phyloP scores from a whole-genome alignment of 2,113 vertebrate genomes.

The Meleagris gallopavo region DNA sequence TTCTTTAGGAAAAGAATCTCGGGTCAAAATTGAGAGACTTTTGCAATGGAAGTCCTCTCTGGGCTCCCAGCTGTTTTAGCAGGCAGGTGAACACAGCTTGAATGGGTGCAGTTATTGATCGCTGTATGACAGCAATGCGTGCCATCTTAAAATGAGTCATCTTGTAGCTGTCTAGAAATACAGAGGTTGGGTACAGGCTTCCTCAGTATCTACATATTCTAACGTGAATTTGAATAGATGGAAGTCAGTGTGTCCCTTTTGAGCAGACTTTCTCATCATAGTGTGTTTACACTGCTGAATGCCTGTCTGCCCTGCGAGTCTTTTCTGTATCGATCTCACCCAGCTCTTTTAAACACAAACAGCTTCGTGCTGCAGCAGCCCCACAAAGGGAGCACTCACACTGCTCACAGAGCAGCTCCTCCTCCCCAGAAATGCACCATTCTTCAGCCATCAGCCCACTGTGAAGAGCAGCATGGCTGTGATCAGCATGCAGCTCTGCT shows the following conservation, averaged over 20 bases:
- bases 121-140: background rate
- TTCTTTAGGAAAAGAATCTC: background rate
- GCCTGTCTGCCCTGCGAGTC: rapidly evolving
- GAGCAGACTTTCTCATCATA: background rate
- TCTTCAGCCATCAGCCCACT: background rate
- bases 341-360: slow-evolving; percentile 50
- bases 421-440: slow-evolving; percentile 24
- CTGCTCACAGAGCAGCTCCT: background rate
- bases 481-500: background rate
- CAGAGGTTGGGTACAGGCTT: background rate
- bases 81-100: background rate
- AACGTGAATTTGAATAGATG: background rate
- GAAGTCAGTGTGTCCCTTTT: background rate
- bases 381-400: slow-evolving; percentile 9
- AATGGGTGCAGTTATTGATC: background rate
- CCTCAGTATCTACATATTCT: no score
- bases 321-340: background rate
- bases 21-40: rapidly evolving
- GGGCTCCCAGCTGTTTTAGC: background rate
- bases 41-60: background rate
- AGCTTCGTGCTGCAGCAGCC: slow-evolving; percentile 59
- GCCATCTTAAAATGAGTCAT: background rate
- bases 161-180: background rate
- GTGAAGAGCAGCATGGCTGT: background rate
- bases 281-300: background rate